Conservation (phyloP, 2,113 vertebrate species). For the Callospermophilus lateralis region DNA sequence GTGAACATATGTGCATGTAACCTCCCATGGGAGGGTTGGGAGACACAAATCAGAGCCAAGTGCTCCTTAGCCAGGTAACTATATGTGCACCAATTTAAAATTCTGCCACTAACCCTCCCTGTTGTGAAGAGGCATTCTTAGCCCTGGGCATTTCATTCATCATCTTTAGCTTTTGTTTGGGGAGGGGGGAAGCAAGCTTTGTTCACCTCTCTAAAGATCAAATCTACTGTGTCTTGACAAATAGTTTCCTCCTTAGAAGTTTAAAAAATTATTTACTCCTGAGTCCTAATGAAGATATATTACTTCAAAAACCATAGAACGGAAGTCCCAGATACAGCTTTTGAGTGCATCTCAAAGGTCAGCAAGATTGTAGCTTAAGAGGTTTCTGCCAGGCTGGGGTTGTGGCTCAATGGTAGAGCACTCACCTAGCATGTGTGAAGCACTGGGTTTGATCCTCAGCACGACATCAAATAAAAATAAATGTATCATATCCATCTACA, state of each 20-base stretch:
- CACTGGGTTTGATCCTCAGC: too few relatives aligned
- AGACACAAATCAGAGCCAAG: background rate
- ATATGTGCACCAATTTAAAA: constrained; percentile 54
- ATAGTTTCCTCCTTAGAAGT: constrained; percentile 72
- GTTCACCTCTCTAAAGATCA: constrained; percentile 75
- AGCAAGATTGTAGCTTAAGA: constrained; percentile 30
- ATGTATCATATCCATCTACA: too few relatives aligned
- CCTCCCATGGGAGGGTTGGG: background rate
- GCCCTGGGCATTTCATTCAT: constrained; percentile 66
- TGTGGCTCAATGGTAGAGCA: too few relatives aligned
- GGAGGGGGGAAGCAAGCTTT: background rate
- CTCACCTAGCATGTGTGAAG: too few relatives aligned
- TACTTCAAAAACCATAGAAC: constrained; percentile 54
- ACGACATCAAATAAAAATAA: too few relatives aligned
- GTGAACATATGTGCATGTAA: background rate
- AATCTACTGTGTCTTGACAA: constrained; percentile 70
- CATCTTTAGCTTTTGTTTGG: constrained; percentile 64
- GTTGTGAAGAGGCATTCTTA: constrained; percentile 31
- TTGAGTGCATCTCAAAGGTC: constrained; percentile 62
- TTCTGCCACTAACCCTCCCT: constrained; percentile 53
- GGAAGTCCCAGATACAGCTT: constrained; percentile 49
- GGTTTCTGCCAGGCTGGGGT: background rate
- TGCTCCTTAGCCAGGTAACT: constrained; percentile 18
- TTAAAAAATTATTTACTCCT: constrained; percentile 74
- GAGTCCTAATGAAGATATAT: constrained; percentile 79